Evolutionary conservation across 2,888 invertebrate genomes (phyloP), one percentile per base, ranked within the genome.

Genomic region (Ormyrus rosae): DNA sequence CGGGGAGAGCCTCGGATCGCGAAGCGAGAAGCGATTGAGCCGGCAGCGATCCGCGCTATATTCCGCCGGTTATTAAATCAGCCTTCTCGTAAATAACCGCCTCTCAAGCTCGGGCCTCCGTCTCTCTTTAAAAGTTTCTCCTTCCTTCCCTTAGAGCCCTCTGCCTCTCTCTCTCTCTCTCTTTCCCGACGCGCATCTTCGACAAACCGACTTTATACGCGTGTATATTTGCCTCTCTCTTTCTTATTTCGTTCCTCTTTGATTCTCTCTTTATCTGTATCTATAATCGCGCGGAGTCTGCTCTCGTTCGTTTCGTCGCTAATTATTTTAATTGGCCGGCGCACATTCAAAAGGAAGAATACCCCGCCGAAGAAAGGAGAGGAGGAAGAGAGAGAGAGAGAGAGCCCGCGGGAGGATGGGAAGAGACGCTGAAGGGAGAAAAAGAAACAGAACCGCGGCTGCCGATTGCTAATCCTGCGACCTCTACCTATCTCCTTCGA

Each of bases 271-370:
- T 83, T 86, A 86, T 86, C 87, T 85, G 86, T 86, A 87, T 88
- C 88, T 87, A 87, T 86, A 87, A 89, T 89, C 89, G 87, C 82
- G 84, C 45, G 51, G 85, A 85, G 85, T 83, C 83, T 83, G 86
- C 85, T 87, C 88, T 88, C 88, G 87, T 89, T 89, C 88, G 87
- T 88, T 89, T 88, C 89, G 89, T 90, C 89, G 90, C 90, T 90
- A 90, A 90, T 90, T 90, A 90, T 90, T 90, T 90, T 90, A 90
- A 90, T 90, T 90, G 90, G 90, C 88, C 89, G 90, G 89, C 88
- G 88, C 87, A 86, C 88, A 89, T 90, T 90, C 89, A 89, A 89
- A 90, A 90, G 90, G 85, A 83, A 86, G 77, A 78, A 71, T 78
- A 78, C 34, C 64, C 65, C 34, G 34, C 69, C 67, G 51, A 56